Evolutionary conservation across 2,888 invertebrate species (phyloP), one percentile per base, ranked within the genome.

Genomic region (Leptura quadrifasciata): DNA sequence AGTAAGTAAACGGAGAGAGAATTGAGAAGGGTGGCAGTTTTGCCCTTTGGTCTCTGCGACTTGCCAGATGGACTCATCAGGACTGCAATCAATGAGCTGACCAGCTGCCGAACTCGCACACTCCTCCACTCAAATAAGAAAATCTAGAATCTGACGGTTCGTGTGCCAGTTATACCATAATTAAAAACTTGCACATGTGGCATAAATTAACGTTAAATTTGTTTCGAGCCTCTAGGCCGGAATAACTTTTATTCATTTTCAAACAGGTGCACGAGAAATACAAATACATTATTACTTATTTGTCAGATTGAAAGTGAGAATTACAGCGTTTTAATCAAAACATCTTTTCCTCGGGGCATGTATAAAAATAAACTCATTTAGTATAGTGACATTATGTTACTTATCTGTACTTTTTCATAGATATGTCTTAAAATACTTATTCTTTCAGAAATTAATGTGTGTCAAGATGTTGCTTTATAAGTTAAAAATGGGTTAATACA

Each of bases 21-120:
- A 63, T 52, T 47, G 73, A 71, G 78, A 81, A 81, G 83, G 83
- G 80, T 76, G 77, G 78, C 74, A 79, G 63, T 81, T 83, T 78
- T 81, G 87, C 86, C 86, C 86, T 86, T 86, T 86, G 86, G 85
- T 85, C 84, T 85, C 83, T 84, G 80, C 82, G 85, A 84, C 86
- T 81, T 82, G 86, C 86, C 87, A 87, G 87, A 87, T 87, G 87
- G 86, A 86, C 86, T 86, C 87, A 86, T 87, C 85, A 86, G 83
- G 81, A 82, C 81, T 80, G 83, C 84, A 86, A 86, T 86, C 86
- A 86, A 87, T 85, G 86, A 83, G 81, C 79, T 84, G 87, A 84
- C 87, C 87, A 87, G 86, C 86, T 87, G 87, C 83, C 82, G 79
- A 80, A 75, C 85, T 80, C 81, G 76, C 81, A 80, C 80, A 80